phyloP scores from a whole-genome alignment of 2,888 invertebrate species.

The Mimumesa dahlbomi region DNA sequence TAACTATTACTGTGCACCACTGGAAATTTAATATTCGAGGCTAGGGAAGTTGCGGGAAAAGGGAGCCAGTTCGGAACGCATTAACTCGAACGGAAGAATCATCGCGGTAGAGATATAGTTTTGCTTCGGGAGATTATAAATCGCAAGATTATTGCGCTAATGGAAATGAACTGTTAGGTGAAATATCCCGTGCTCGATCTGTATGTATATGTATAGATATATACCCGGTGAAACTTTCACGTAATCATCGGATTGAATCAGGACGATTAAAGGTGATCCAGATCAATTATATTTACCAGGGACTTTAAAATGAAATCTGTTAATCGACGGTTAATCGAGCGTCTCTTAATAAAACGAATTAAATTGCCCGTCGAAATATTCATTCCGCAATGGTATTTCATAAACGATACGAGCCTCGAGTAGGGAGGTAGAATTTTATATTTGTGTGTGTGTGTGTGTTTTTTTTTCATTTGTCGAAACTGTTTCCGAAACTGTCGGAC shows the following conservation, averaged over 20 bases:
- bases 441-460: too few relatives aligned
- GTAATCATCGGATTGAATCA: constrained; percentile 1
- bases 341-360: too few relatives aligned
- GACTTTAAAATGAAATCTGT: neutral
- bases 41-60: neutral
- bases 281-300: constrained; percentile 3
- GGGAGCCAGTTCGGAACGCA: constrained; percentile 18
- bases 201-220: neutral
- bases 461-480: too few relatives aligned
- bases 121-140: constrained; percentile 30
- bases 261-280: constrained; percentile 3
- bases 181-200: constrained; percentile 10
- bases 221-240: constrained; percentile 6
- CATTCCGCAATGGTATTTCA: too few relatives aligned
- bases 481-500: too few relatives aligned
- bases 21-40: too few relatives aligned
- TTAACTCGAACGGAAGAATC: constrained; percentile 22
- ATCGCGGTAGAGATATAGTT: neutral
- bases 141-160: constrained; percentile 27
- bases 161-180: constrained; percentile 34
- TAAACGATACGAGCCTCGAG: too few relatives aligned
- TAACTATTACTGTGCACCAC: too few relatives aligned
- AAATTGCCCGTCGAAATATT: too few relatives aligned
- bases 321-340: neutral
- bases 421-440: neutral